Conservation (phyloP, 1,140 invertebrate species). For the Meloidogyne exigua region DNA sequence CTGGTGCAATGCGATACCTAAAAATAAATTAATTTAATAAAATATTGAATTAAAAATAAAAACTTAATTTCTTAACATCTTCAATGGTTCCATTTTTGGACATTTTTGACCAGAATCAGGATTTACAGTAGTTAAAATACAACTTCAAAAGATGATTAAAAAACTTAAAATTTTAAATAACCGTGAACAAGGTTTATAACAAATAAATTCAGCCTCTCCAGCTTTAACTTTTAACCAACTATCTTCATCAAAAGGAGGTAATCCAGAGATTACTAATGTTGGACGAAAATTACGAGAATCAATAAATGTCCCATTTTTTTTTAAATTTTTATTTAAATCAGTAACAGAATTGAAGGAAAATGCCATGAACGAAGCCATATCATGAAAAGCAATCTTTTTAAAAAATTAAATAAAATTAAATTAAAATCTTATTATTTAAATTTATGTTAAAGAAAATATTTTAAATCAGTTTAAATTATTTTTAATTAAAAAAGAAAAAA, state of each 20-base stretch:
- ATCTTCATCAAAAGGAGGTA: conserved; percentile 70
- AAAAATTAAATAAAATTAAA: conserved; percentile 6
- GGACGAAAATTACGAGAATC: conserved; percentile 70
- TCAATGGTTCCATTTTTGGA: conserved; percentile 45
- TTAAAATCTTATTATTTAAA: too few relatives aligned
- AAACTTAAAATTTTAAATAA: conserved; percentile 8
- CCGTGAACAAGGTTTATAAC: conserved; percentile 51
- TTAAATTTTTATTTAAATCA: conserved; percentile 70
- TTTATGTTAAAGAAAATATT: too few relatives aligned
- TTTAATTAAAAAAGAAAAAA: neutral
- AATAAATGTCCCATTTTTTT: conserved; percentile 59
- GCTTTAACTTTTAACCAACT: conserved; percentile 48
- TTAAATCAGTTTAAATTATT: too few relatives aligned
- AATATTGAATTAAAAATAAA: conserved; percentile 1
- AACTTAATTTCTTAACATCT: conserved; percentile 33
- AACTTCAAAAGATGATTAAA: conserved; percentile 20
- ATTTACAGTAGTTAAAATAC: conserved; percentile 49
- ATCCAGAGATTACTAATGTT: conserved; percentile 73
- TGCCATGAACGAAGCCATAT: conserved; percentile 69
- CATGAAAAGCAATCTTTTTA: conserved; percentile 69
- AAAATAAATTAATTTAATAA: neutral
- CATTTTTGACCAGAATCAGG: conserved; percentile 36
- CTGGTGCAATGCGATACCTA: conserved; percentile 49
- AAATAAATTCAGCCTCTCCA: conserved; percentile 50
- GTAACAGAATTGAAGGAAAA: conserved; percentile 71